phyloP scores from a whole-genome alignment of 2,888 invertebrate genomes.

The Danaus chrysippus region DNA sequence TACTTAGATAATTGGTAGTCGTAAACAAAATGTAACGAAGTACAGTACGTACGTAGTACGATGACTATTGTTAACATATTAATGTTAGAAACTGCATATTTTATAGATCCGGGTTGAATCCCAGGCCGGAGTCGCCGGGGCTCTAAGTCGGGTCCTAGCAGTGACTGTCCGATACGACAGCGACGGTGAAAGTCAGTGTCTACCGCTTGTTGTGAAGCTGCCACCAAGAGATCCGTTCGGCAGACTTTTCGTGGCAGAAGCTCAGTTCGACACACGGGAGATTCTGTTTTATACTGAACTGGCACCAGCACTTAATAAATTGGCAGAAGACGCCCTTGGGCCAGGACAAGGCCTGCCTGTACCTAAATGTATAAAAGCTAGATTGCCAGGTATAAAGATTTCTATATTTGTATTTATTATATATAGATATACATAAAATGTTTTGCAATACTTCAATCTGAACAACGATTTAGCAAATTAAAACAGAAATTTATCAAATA shows the following conservation, averaged over 20 bases:
- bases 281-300: slow-evolving; percentile 90
- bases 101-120: slow-evolving; percentile 63
- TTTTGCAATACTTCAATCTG: too few species aligned
- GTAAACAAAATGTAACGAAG: too few species aligned
- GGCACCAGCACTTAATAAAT: slow-evolving; percentile 84
- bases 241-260: slow-evolving; percentile 88
- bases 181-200: slow-evolving; percentile 52
- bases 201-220: slow-evolving; percentile 84
- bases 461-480: too few species aligned
- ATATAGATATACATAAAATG: too few species aligned
- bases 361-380: slow-evolving; percentile 83
- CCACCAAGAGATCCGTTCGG: slow-evolving; percentile 89
- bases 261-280: slow-evolving; percentile 89
- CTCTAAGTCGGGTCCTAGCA: slow-evolving; percentile 87
- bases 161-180: slow-evolving; percentile 83
- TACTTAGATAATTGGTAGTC: too few species aligned
- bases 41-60: too few species aligned
- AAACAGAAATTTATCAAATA: too few species aligned
- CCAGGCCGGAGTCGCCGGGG: slow-evolving; percentile 83
- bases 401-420: not conserved
- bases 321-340: slow-evolving; percentile 79
- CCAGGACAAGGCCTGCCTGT: slow-evolving; percentile 68
- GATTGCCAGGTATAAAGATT: slow-evolving; percentile 72
- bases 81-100: slow-evolving; percentile 11
- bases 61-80: not conserved